Base-by-base conservation (phyloP, 2,797 vertebrate species). In the Thalassophryne amazonica region DNA sequence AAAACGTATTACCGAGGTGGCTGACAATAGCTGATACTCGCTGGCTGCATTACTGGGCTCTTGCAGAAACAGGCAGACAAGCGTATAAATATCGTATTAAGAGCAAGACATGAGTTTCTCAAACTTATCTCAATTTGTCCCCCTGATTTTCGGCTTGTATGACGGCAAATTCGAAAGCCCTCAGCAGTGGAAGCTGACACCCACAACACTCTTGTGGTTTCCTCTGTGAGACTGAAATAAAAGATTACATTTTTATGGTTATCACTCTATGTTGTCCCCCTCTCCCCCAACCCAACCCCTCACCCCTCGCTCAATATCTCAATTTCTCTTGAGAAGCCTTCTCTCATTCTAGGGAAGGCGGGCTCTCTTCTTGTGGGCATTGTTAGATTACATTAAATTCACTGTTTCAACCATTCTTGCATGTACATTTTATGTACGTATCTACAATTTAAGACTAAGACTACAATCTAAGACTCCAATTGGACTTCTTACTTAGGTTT, bases 21-120 rank as follows among this genome's bases (percentile, higher is more conserved):
- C 39, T 43, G 38, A 69, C 60, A 56, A 64, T 25, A 21, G 32
- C 2, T 36, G 12, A 42, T 43, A 10, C 28, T 42, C 13, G 24
- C 51, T 48, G 49, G 45, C 39, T 65, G 38, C 24, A 24, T 58
- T 15, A 18, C 47, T 39, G 43, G 65, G 35, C 31, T 46, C 30
- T 49, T 7, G 0, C 19, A 40, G 39, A 45, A 61, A 58, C 38
- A 53, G 41, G 36, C 43, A 39, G 47, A 49, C 48, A 54, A 54
- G 47, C 57, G 35, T 22, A 47, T 49, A 30, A 23, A 29, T 62
- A 49, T 46, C 41, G 5, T 66, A 69, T 58, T 61, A 55, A 12
- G 53, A 54, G 17, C 27, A 40, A 42, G 17, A 38, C 40, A 29
- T 31, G 19, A 23, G 49, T 50, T 59, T 50, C 13, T 57, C 42